These are phyloP conservation scores for Nyctibius bracteatus DNA, from an alignment of 2,113 vertebrate genomes.

Conservation along the genomic window DNA sequence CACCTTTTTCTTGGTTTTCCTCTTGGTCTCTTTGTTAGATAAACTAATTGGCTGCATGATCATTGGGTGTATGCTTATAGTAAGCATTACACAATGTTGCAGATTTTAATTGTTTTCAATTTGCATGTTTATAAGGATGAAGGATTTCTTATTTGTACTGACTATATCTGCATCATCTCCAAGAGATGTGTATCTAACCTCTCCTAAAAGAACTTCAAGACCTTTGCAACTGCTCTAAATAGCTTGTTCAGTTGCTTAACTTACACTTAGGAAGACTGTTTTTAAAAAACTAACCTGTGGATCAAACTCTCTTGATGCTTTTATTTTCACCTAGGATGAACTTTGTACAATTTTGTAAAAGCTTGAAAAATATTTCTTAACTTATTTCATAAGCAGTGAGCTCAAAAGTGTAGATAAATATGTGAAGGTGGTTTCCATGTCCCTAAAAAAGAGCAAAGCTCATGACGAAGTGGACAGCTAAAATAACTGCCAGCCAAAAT, in stretches of 20 bases:
- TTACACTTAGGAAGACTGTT: neutral
- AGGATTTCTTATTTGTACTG: conserved; percentile 16
- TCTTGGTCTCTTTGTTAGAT: neutral
- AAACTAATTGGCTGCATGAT: neutral
- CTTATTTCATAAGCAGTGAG: neutral
- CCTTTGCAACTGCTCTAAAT: neutral
- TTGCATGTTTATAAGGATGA: conserved; percentile 6
- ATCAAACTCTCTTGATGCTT: neutral
- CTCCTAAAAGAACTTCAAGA: neutral
- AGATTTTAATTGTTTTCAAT: conserved; percentile 40
- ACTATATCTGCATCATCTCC: neutral
- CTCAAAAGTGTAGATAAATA: neutral
- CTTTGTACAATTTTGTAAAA: neutral
- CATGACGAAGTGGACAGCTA: neutral
- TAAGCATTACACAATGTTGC: neutral
- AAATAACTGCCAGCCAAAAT: neutral
- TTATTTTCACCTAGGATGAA: neutral
- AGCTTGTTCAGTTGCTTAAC: neutral
- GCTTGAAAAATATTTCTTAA: neutral
- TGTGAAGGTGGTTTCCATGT: neutral
- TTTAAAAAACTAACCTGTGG: neutral
- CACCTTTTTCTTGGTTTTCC: neutral
- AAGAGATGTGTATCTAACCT: neutral
- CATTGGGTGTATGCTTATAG: neutral
- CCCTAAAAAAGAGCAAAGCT: neutral